Evolutionary conservation across 2,113 vertebrate species (phyloP).

Genomic region (Telmatochromis bifrenatus): DNA sequence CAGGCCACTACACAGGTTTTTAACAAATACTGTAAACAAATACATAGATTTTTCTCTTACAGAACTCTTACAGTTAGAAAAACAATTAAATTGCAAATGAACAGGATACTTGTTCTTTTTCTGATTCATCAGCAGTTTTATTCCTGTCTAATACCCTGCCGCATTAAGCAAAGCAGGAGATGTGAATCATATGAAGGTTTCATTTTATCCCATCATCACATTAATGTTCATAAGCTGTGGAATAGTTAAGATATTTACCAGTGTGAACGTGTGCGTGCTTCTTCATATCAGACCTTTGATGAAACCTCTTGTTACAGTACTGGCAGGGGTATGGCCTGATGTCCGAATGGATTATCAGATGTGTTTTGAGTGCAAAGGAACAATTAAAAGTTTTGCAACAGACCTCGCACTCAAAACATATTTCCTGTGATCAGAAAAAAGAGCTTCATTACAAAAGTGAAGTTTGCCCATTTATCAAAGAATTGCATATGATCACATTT

Average conservation of each 20-base stretch:
- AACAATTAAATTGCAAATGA: slow-evolving; percentile 50
- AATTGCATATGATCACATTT: background rate
- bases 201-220: background rate
- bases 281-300: slow-evolving; percentile 99
- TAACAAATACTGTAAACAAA: background rate
- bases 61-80: background rate
- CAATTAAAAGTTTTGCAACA: slow-evolving; percentile 95
- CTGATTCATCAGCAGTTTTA: slow-evolving; percentile 64
- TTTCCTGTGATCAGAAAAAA: slow-evolving; percentile 74
- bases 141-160: slow-evolving; percentile 30
- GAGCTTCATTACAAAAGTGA: background rate
- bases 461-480: background rate
- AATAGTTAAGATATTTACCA: slow-evolving; percentile 56
- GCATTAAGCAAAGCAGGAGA: slow-evolving; percentile 19
- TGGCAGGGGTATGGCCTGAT: slow-evolving; percentile 95
- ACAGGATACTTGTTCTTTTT: slow-evolving; percentile 41
- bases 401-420: slow-evolving; percentile 93
- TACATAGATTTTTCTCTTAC: background rate
- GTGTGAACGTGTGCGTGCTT: slow-evolving; percentile 98
- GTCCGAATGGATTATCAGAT: slow-evolving; percentile 97
- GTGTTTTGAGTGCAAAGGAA: slow-evolving; percentile 93
- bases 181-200: background rate
- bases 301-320: slow-evolving; percentile 95
- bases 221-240: background rate
- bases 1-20: background rate